Conservation (phyloP, 2,888 invertebrate species). For the Timema cristinae region DNA sequence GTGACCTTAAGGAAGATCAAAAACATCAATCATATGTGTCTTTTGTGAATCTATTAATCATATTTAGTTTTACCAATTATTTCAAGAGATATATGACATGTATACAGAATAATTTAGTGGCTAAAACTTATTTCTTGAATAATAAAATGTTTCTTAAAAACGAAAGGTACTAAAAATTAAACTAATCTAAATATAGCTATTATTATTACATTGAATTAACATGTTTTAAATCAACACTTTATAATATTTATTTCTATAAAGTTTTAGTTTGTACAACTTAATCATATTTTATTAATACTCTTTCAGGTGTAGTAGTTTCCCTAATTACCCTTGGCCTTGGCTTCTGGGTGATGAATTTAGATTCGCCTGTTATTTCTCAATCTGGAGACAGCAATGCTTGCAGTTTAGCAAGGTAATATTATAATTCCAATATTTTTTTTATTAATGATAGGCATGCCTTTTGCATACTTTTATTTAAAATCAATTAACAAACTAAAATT, state of each 20-base stretch:
- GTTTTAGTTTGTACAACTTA: neutral
- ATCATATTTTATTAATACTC: neutral
- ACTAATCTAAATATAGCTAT: too few relatives aligned
- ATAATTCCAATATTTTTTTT: neutral
- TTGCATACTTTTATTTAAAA: neutral
- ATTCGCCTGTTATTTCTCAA: conserved; percentile 40
- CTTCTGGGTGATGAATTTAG: conserved; percentile 43
- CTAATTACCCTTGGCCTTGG: conserved; percentile 44
- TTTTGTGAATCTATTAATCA: too few relatives aligned
- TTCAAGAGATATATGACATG: too few relatives aligned
- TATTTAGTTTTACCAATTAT: too few relatives aligned
- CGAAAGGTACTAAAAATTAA: too few relatives aligned
- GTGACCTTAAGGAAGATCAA: too few relatives aligned
- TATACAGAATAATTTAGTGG: too few relatives aligned
- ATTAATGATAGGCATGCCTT: neutral
- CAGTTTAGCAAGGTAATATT: conserved; percentile 21
- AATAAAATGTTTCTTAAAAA: too few relatives aligned
- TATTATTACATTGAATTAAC: too few relatives aligned
- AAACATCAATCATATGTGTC: too few relatives aligned
- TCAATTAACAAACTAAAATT: too few relatives aligned
- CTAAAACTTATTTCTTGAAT: too few relatives aligned
- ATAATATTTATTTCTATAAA: neutral
- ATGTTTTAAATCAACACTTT: neutral
- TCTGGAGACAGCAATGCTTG: conserved; percentile 21
- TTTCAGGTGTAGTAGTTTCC: conserved; percentile 42